Percentiles rank a stretch among this genome's conserved stretches.
phyloP scores from a whole-genome alignment of 2,888 invertebrate species.

The Stenodera caucasica region DNA sequence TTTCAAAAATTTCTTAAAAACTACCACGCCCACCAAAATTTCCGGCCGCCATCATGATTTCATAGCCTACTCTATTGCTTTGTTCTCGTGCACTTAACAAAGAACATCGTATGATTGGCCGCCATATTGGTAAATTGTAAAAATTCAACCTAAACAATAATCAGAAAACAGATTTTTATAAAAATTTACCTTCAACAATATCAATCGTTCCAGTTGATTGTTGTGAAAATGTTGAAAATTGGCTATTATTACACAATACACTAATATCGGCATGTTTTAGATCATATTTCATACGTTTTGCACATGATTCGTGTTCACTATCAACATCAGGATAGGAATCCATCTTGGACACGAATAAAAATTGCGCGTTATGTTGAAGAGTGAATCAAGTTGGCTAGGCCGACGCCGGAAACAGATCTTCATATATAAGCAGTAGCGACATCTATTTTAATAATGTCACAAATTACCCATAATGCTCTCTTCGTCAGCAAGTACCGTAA shows the following conservation, averaged over 20 bases:
- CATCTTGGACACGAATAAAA: conserved; percentile 57
- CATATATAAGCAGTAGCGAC: background rate
- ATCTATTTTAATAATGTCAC: background rate
- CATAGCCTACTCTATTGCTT: conserved; percentile 38
- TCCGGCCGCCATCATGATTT: conserved; percentile 34
- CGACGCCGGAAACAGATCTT: background rate
- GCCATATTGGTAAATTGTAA: conserved; percentile 52
- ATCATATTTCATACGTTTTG: conserved; percentile 55
- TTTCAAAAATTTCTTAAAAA: conserved; percentile 28
- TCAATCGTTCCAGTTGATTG: conserved; percentile 48
- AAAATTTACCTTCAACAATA: conserved; percentile 55
- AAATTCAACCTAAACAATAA: conserved; percentile 49
- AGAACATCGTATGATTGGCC: conserved; percentile 21
- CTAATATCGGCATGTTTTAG: conserved; percentile 46
- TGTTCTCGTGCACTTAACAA: conserved; percentile 38
- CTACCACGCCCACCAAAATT: conserved; percentile 57
- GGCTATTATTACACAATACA: conserved; percentile 51
- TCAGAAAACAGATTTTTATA: conserved; percentile 51
- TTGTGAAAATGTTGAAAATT: conserved; percentile 51
- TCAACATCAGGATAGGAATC: conserved; percentile 54
- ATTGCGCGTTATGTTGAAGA: conserved; percentile 3
- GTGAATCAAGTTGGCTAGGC: conserved; percentile 1
- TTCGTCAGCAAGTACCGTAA: conserved; percentile 24
- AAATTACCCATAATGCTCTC: conserved; percentile 33
- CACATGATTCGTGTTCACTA: conserved; percentile 53